Evolutionary conservation across 2,113 vertebrate species (phyloP).

Genomic region (Uria aalge): DNA sequence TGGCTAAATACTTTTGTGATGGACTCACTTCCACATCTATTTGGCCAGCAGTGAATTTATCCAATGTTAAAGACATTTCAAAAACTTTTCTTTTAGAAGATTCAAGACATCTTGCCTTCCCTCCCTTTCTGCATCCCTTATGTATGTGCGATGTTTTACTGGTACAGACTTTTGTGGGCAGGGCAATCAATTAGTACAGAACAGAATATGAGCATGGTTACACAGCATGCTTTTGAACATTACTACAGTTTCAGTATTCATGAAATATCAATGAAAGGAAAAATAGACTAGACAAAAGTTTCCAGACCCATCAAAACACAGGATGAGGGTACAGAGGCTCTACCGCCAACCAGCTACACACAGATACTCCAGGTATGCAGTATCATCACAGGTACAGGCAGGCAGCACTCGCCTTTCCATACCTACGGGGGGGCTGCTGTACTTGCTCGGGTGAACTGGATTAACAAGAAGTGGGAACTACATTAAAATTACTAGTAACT

Average conservation of each 20-base stretch:
- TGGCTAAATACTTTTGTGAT: background rate
- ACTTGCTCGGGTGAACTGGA: background rate
- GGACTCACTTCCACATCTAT: background rate
- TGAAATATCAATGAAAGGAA: background rate
- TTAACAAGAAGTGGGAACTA: background rate
- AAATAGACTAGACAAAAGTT: background rate
- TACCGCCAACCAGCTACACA: background rate
- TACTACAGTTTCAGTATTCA: background rate
- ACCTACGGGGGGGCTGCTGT: background rate
- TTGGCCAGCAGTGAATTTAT: background rate
- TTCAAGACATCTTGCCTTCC: background rate
- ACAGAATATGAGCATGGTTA: background rate
- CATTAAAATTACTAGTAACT: background rate
- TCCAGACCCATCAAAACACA: background rate
- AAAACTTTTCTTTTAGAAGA: background rate
- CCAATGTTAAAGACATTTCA: background rate
- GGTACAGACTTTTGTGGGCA: background rate
- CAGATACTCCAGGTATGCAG: background rate
- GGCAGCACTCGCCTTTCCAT: fast-evolving
- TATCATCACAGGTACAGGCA: background rate
- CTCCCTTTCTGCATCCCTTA: background rate
- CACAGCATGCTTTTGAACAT: background rate
- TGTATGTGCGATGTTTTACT: fast-evolving
- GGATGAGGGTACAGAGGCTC: background rate
- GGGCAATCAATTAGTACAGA: fast-evolving